Conservation (phyloP, 1,140 invertebrate species). For the Brachionus koreanus region DNA sequence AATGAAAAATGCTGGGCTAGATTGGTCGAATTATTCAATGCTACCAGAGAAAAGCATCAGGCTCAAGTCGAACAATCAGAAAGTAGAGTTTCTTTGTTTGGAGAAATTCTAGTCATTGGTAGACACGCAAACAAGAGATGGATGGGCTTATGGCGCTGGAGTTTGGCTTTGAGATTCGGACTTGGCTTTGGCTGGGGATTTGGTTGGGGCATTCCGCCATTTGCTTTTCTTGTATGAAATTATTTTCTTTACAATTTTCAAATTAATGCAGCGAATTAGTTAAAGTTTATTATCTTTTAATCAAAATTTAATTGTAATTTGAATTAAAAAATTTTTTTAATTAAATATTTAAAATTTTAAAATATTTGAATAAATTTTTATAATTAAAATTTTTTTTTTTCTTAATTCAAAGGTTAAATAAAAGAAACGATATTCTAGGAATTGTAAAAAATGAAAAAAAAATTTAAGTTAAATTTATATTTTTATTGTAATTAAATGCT, state of each 20-base stretch:
- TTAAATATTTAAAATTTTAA: neutral
- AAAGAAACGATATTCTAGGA: neutral
- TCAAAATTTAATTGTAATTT: neutral
- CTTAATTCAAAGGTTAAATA: neutral
- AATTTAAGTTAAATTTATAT: neutral
- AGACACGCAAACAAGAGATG: neutral
- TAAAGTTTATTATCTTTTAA: neutral
- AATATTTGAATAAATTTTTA: neutral
- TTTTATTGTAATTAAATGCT: neutral
- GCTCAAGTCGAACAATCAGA: neutral
- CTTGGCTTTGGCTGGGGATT: slow-evolving; percentile 6
- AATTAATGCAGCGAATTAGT: neutral
- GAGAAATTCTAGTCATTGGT: neutral
- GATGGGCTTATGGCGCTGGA: neutral
- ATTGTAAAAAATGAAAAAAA: neutral
- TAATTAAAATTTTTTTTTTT: neutral
- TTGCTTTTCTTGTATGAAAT: neutral
- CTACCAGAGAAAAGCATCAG: neutral
- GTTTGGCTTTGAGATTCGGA: neutral
- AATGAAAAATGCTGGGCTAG: slow-evolving; percentile 20
- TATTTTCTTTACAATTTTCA: neutral
- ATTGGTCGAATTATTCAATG: slow-evolving; percentile 28
- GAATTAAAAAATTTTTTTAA: neutral
- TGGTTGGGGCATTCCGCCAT: neutral
- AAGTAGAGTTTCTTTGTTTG: neutral